Conservation (phyloP, 1,140 invertebrate species). For the Drosophila pruinosa region DNA sequence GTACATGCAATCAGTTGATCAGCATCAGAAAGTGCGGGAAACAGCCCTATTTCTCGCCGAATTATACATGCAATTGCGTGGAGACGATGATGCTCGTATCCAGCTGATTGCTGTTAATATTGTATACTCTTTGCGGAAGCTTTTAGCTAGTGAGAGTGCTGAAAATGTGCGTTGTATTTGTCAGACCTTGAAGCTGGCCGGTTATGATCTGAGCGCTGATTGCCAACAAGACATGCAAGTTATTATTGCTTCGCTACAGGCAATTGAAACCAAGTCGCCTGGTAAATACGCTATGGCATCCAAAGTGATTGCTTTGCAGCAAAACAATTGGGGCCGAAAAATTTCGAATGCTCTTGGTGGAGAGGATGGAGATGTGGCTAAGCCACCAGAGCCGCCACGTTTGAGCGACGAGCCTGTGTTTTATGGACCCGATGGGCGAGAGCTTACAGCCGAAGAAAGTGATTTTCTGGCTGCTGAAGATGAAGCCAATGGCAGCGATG, state of each 20-base stretch:
- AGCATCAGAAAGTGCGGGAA: slow-evolving; percentile 74
- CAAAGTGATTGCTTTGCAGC: slow-evolving; percentile 74
- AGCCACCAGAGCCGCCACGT: slow-evolving; percentile 61
- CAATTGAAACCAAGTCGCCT: slow-evolving; percentile 56
- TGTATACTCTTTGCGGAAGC: slow-evolving; percentile 66
- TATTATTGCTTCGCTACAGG: slow-evolving; percentile 62
- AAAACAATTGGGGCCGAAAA: slow-evolving; percentile 81
- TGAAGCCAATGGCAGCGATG: slow-evolving; percentile 65
- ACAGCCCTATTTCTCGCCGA: slow-evolving; percentile 77
- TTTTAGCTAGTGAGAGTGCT: slow-evolving; percentile 57
- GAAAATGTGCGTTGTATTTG: slow-evolving; percentile 85
- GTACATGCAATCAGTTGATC: slow-evolving; percentile 64
- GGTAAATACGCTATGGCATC: slow-evolving; percentile 74
- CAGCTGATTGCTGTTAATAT: slow-evolving; percentile 76
- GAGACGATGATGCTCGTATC: slow-evolving; percentile 73
- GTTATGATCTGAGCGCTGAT: slow-evolving; percentile 77
- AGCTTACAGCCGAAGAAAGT: slow-evolving; percentile 84
- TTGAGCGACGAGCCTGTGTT: slow-evolving; percentile 82
- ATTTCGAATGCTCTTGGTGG: slow-evolving; percentile 66
- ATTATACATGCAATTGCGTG: slow-evolving; percentile 78
- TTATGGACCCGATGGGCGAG: slow-evolving; percentile 84
- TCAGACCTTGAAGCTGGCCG: slow-evolving; percentile 84
- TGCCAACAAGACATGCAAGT: slow-evolving; percentile 68
- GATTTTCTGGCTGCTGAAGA: slow-evolving; percentile 81
- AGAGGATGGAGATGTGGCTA: slow-evolving; percentile 58